Evolutionary conservation across 2,888 invertebrate genomes (phyloP).

Genomic region (Conops quadrifasciatus): DNA sequence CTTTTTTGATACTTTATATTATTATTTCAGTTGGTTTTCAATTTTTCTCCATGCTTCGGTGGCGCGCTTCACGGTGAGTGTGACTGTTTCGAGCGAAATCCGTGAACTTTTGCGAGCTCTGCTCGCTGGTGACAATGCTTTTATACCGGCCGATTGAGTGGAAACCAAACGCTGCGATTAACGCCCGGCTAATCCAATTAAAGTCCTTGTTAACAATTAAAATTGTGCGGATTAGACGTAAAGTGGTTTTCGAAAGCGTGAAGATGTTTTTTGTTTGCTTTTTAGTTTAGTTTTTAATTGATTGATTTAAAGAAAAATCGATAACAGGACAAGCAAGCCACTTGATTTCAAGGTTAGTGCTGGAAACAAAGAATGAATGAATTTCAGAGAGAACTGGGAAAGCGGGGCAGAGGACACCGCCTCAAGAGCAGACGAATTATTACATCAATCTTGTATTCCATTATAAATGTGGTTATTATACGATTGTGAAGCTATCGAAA

Average conservation of each 20-base stretch:
- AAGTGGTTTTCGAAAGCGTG: slow-evolving; percentile 15
- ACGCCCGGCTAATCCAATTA: slow-evolving; percentile 28
- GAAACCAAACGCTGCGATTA: slow-evolving; percentile 6
- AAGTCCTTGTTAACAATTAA: slow-evolving; percentile 28
- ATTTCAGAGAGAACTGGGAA: no score
- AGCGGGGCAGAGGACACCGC: no score
- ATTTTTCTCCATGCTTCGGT: slow-evolving; percentile 4
- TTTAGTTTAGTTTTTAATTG: not conserved
- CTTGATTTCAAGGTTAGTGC: not conserved
- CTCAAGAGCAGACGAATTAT: no score
- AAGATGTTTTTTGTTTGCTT: no score
- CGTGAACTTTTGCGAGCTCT: slow-evolving; percentile 43
- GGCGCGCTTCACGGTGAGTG: not conserved
- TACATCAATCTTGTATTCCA: no score
- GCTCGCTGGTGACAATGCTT: slow-evolving; percentile 44
- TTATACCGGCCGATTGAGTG: slow-evolving; percentile 15
- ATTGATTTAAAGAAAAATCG: not conserved
- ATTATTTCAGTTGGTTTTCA: not conserved
- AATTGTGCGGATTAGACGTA: slow-evolving; percentile 26
- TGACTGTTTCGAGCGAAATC: slow-evolving; percentile 24
- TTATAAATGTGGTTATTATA: no score
- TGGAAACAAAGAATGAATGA: not conserved
- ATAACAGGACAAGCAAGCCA: not conserved
- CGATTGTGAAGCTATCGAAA: not conserved
- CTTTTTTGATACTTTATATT: not conserved